phyloP scores from a whole-genome alignment of 2,113 vertebrate genomes.

The Corydoras maculifer region DNA sequence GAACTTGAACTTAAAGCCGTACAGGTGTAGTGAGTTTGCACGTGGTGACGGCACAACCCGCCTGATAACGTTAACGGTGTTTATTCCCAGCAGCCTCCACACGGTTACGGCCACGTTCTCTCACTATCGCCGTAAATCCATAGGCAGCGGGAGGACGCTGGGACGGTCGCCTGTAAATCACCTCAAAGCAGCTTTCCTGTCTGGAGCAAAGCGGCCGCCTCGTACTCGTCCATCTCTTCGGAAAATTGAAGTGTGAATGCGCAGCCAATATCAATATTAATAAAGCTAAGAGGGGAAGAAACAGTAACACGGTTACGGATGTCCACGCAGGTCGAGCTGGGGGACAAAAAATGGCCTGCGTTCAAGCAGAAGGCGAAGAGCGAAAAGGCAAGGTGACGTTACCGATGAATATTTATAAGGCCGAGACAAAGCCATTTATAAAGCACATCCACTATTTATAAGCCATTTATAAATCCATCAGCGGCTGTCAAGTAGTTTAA shows the following conservation, averaged over 20 bases:
- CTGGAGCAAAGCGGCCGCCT: background rate
- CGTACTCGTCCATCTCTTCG: conserved; percentile 1
- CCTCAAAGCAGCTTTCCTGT: conserved; percentile 36
- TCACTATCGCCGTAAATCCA: conserved; percentile 38
- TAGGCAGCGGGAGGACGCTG: conserved; percentile 6
- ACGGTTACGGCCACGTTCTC: conserved; percentile 27
- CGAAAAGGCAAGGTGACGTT: background rate
- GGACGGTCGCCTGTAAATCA: conserved; percentile 31
- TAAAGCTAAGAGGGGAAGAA: conserved; percentile 10
- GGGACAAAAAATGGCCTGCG: conserved; percentile 19
- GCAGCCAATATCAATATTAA: conserved; percentile 32
- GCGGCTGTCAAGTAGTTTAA: background rate
- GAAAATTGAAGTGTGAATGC: conserved; percentile 25
- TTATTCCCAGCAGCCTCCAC: conserved; percentile 33
- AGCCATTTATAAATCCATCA: conserved; percentile 12
- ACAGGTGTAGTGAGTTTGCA: conserved; percentile 28
- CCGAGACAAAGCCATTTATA: conserved; percentile 5
- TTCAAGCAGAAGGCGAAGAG: conserved; percentile 4
- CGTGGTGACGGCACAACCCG: conserved; percentile 24
- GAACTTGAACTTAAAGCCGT: conserved; percentile 20
- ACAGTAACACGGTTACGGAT: background rate
- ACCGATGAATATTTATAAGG: conserved; percentile 17
- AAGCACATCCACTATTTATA: conserved; percentile 14
- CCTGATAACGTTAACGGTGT: conserved; percentile 33
- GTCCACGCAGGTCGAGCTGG: conserved; percentile 12